Evolutionary conservation across 2,888 invertebrate genomes (phyloP).

Genomic region (Philopedon plagiatum): DNA sequence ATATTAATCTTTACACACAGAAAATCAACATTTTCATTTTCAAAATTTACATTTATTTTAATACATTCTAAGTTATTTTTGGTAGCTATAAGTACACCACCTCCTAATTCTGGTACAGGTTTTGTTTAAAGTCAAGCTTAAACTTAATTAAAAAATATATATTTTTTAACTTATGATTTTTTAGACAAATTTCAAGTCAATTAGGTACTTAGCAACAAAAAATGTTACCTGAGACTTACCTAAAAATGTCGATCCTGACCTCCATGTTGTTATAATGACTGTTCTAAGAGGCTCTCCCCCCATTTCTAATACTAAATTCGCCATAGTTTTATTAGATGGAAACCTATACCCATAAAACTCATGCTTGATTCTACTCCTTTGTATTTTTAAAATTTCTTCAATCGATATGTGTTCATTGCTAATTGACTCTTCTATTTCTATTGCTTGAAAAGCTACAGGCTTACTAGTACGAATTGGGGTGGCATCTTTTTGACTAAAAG

Average conservation of each 20-base stretch:
- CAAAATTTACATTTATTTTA: too few species aligned
- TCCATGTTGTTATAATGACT: conserved; percentile 89
- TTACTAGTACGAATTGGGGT: conserved; percentile 31
- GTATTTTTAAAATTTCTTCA: conserved; percentile 72
- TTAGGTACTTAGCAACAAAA: too few species aligned
- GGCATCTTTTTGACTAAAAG: conserved; percentile 40
- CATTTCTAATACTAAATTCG: conserved; percentile 79
- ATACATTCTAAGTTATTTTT: too few species aligned
- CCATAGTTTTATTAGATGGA: conserved; percentile 74
- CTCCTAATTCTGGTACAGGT: too few species aligned
- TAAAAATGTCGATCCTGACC: conserved; percentile 91
- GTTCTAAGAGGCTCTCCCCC: conserved; percentile 83
- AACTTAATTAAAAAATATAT: too few species aligned
- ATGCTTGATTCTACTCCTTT: conserved; percentile 71
- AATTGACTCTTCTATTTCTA: conserved; percentile 42
- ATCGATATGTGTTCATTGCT: conserved; percentile 65
- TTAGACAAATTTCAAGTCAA: too few species aligned
- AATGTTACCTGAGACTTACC: conserved; percentile 18
- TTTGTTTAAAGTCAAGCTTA: too few species aligned
- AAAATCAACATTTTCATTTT: too few species aligned
- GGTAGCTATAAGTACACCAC: too few species aligned
- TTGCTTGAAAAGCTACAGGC: conserved; percentile 45
- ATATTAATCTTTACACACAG: too few species aligned
- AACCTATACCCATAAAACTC: conserved; percentile 76
- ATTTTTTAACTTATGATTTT: too few species aligned